Conservation (phyloP, 2,888 invertebrate species). For the Heliconius cydno region DNA sequence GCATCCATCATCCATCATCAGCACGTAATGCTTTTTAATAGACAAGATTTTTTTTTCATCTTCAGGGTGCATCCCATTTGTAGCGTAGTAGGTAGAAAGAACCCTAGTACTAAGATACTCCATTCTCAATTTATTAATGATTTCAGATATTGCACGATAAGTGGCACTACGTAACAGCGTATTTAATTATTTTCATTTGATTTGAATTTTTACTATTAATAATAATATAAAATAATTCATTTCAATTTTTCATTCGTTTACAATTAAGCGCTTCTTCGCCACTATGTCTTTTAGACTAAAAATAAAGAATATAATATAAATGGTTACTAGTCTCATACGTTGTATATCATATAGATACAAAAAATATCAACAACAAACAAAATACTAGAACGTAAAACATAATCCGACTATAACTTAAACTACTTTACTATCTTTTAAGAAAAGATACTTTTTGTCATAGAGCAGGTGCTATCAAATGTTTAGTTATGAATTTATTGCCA, state of each 20-base stretch:
- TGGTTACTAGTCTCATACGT: background rate
- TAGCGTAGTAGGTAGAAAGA: too few relatives aligned
- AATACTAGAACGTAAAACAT: slow-evolving; percentile 3
- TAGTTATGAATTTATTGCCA: slow-evolving; percentile 34
- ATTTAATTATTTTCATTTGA: too few relatives aligned
- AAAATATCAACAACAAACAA: background rate
- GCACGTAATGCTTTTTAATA: too few relatives aligned
- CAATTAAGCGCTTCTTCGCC: too few relatives aligned
- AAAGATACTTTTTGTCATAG: slow-evolving; percentile 6
- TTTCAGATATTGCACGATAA: background rate
- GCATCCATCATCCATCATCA: too few relatives aligned
- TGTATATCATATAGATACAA: background rate
- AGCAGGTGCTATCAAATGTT: slow-evolving; percentile 29
- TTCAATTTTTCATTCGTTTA: too few relatives aligned
- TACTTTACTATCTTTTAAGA: background rate
- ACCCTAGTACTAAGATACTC: too few relatives aligned
- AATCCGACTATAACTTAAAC: background rate
- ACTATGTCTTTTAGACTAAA: background rate
- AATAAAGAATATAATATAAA: background rate
- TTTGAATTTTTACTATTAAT: too few relatives aligned
- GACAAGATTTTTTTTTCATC: too few relatives aligned
- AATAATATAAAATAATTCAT: too few relatives aligned
- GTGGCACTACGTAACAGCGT: background rate
- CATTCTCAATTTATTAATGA: too few relatives aligned
- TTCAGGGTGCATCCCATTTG: too few relatives aligned